A percentile compares a stretch with the other conserved stretches of the same genome.
phyloP scores from a whole-genome alignment of 1,140 invertebrate genomes.

The Chelonus insularis region DNA sequence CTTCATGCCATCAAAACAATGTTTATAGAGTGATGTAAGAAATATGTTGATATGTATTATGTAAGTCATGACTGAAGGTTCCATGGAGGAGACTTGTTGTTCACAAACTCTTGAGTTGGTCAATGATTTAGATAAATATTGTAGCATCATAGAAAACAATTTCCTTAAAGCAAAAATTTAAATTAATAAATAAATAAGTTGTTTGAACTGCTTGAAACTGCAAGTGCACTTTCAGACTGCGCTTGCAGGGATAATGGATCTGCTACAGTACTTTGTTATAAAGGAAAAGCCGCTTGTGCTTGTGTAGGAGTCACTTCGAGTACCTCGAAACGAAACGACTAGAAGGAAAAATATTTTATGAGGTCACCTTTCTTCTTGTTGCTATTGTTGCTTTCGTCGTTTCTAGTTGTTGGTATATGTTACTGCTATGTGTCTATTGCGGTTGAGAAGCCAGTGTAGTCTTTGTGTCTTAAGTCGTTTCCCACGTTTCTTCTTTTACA shows the following conservation, averaged over 20 bases:
- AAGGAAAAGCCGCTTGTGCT: conserved; percentile 1
- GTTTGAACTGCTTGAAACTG: not conserved
- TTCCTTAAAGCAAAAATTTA: too few species aligned
- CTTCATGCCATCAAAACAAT: too few species aligned
- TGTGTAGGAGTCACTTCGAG: conserved; percentile 4
- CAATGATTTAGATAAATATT: too few species aligned
- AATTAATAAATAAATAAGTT: not conserved
- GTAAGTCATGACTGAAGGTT: too few species aligned
- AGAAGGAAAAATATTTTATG: conserved; percentile 27
- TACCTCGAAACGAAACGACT: not conserved
- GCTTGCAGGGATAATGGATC: conserved; percentile 4
- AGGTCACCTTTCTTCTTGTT: conserved; percentile 16
- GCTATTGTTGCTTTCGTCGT: not conserved
- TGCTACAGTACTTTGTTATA: not conserved
- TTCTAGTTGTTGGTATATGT: not conserved
- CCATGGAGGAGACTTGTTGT: too few species aligned
- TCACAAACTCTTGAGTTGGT: too few species aligned
- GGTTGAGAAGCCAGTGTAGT: not conserved
- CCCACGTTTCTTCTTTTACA: conserved; percentile 1
- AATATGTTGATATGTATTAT: too few species aligned
- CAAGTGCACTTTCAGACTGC: not conserved
- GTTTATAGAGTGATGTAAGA: too few species aligned
- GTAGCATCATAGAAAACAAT: too few species aligned
- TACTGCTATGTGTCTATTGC: conserved; percentile 1
- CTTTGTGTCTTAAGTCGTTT: conserved; percentile 12